phyloP scores from a whole-genome alignment of 2,888 invertebrate genomes.

The Bellardia bayeri region DNA sequence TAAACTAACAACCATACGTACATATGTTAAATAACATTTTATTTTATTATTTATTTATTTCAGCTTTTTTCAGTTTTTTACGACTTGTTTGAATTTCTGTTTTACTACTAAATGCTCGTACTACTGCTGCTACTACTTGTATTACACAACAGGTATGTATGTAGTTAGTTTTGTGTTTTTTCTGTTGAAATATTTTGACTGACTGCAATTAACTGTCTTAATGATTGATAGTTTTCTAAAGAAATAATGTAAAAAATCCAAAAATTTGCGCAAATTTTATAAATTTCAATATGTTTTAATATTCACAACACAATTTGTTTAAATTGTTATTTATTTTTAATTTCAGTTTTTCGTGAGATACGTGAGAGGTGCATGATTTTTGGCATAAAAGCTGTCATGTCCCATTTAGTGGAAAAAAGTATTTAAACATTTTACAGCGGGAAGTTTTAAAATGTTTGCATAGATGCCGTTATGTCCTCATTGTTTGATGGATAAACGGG shows the following conservation, averaged over 20 bases:
- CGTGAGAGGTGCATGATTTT: slow-evolving; percentile 57
- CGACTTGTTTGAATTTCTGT: slow-evolving; percentile 9
- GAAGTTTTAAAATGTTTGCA: neutral
- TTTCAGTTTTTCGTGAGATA: slow-evolving; percentile 53
- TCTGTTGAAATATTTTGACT: slow-evolving; percentile 39
- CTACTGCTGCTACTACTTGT: slow-evolving; percentile 45
- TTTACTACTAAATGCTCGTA: neutral
- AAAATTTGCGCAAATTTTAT: slow-evolving; percentile 53
- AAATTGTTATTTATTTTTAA: slow-evolving; percentile 57
- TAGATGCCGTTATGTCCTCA: neutral
- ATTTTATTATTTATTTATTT: slow-evolving; percentile 28
- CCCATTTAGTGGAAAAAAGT: slow-evolving; percentile 15
- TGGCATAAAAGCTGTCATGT: slow-evolving; percentile 6
- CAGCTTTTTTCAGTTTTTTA: slow-evolving; percentile 7
- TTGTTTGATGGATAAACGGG: neutral
- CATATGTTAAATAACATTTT: slow-evolving; percentile 2
- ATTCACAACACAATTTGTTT: slow-evolving; percentile 62
- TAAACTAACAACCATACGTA: neutral
- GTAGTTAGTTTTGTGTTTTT: neutral
- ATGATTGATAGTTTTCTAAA: slow-evolving; percentile 62
- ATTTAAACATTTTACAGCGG: neutral
- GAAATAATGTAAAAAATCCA: slow-evolving; percentile 8
- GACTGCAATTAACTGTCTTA: slow-evolving; percentile 60
- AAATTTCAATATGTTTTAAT: slow-evolving; percentile 36
- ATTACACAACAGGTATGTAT: slow-evolving; percentile 46